Percentiles rank a stretch among this genome's conserved stretches.
phyloP scores from a whole-genome alignment of 2,797 vertebrate species.

The Staurois parvus region DNA sequence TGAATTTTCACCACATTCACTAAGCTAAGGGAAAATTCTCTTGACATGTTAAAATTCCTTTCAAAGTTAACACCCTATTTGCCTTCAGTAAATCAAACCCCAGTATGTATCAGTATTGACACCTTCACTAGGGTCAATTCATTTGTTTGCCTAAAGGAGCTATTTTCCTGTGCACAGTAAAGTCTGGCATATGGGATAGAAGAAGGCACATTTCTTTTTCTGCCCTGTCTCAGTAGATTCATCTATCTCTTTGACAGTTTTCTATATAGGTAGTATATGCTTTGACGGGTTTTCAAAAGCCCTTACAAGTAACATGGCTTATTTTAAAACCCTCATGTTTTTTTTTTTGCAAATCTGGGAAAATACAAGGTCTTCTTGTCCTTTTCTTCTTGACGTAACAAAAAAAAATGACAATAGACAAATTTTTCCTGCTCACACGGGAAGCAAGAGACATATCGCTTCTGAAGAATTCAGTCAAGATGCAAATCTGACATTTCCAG shows the following conservation, averaged over 20 bases:
- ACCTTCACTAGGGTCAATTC: no score
- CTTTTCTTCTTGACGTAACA: slow-evolving; percentile 21
- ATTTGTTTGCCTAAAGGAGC: not conserved
- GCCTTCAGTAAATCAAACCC: no score
- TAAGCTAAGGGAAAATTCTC: no score
- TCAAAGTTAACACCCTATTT: no score
- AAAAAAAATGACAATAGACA: slow-evolving; percentile 27
- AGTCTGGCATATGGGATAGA: not conserved
- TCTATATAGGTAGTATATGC: not conserved
- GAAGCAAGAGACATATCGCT: slow-evolving; percentile 3
- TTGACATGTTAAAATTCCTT: no score
- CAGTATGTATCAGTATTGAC: no score
- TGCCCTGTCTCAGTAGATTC: not conserved
- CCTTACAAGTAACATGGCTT: not conserved
- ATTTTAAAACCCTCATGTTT: not conserved
- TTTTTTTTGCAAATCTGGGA: not conserved
- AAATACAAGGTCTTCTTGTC: not conserved
- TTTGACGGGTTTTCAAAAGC: not conserved
- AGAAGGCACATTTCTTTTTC: not conserved
- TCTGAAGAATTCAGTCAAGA: slow-evolving; percentile 30
- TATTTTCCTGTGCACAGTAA: not conserved
- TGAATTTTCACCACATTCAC: no score
- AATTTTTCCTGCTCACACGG: slow-evolving; percentile 16
- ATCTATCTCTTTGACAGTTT: not conserved
- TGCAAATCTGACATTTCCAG: slow-evolving; percentile 52